A percentile compares a stretch with the other conserved stretches of the same genome.
These are phyloP conservation scores for Aspidiotus destructor DNA, from an alignment of 2,888 invertebrate species.

Conservation along the genomic window DNA sequence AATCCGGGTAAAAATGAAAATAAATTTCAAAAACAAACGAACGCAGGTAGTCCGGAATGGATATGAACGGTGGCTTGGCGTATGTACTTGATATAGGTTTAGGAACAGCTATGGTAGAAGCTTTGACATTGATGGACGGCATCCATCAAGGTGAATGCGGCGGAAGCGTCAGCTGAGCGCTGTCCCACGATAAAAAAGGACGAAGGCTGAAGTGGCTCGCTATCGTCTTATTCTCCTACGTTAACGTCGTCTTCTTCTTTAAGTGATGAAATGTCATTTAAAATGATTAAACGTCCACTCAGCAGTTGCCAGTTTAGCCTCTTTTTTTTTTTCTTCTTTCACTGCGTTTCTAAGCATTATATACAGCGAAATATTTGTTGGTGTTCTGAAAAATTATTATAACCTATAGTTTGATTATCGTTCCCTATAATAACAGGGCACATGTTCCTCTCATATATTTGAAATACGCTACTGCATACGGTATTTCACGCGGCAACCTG, in stretches of 20 bases:
- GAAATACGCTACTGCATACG: neutral
- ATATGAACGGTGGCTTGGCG: neutral
- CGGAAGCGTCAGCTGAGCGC: constrained; percentile 31
- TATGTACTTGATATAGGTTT: neutral
- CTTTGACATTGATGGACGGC: constrained; percentile 33
- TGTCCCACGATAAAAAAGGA: constrained; percentile 30
- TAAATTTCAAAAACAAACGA: neutral
- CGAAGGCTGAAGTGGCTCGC: neutral
- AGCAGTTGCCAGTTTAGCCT: constrained; percentile 26
- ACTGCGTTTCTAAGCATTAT: neutral
- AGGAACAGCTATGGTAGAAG: neutral
- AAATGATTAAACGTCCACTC: constrained; percentile 33
- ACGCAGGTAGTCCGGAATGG: constrained; percentile 1
- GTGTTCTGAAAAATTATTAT: constrained; percentile 27
- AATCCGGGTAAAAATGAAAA: neutral
- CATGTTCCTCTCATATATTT: constrained; percentile 3
- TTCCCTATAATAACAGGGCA: constrained; percentile 16
- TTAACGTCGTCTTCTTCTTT: neutral
- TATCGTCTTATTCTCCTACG: constrained; percentile 4
- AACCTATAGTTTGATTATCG: constrained; percentile 29
- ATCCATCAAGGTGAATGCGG: constrained; percentile 31
- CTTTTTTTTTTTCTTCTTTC: constrained; percentile 13
- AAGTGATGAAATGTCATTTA: constrained; percentile 33
- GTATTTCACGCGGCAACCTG: too few relatives aligned
- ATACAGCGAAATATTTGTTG: neutral